Base-by-base conservation (phyloP, 2,113 vertebrate genomes). In the Ictalurus furcatus region DNA sequence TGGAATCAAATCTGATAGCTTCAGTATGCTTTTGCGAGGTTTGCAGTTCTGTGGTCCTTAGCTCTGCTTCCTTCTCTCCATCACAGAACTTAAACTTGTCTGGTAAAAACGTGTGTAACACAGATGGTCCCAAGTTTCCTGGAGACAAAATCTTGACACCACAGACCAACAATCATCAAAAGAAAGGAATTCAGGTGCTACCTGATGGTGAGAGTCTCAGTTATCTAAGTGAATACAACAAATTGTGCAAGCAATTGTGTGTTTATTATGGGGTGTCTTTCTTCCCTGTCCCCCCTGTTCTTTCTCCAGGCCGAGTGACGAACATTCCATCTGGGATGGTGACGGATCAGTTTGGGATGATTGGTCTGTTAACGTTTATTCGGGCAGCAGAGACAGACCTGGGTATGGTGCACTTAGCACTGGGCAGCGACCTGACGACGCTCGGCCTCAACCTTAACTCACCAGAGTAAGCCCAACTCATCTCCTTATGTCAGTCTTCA, bases 281-380 rank as follows among this genome's bases (percentile, higher is more conserved):
- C 44, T 79, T 54, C 0, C 58, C 9, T 6, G 34, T 71, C 37
- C 2, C 2, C 87, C 92, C 91, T 37, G 19, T 23, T 28, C 2
- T 48, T 28, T 28, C 12, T 52, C 76, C 44, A 99, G 98, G 98
- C 92, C 98, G 97, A 93, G 98, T 99, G 95, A 99, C 97, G 92
- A 99, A 99, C 97, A 99, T 99, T 98, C 98, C 98, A 94, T 95
- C 96, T 94, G 98, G 98, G 93, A 99, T 99, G 98, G 98, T 99
- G 95, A 99, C 98, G 80, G 98, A 99, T 95, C 98, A 99, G 93
- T 99, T 99, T 92, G 98, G 98, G 93, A 99, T 99, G 98, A 99
- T 99, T 84, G 98, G 98, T 90, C 95, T 99, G 92, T 96, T 99
- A 96, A 99, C 98, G 74, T 99, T 99, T 94, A 99, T 99, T 95